Evolutionary conservation across 1,140 invertebrate species (phyloP).

Genomic region (Galleria mellonella): DNA sequence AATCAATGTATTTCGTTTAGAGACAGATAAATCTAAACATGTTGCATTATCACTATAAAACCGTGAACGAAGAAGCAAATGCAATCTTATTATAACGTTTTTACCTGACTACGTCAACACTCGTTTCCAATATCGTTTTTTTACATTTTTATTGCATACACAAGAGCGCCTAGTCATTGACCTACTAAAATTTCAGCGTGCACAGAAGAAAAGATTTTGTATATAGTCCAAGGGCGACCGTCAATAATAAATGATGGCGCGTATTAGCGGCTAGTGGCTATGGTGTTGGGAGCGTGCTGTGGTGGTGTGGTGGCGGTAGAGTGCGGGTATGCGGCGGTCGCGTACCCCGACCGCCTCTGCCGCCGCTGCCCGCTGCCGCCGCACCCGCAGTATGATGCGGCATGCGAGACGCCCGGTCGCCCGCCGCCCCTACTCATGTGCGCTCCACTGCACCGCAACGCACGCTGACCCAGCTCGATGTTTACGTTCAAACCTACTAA

Average conservation of each 20-base stretch:
- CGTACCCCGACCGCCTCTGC: slow-evolving; percentile 3
- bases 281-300: slow-evolving; percentile 16
- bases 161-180: slow-evolving; percentile 13
- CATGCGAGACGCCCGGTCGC: slow-evolving; percentile 44
- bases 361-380: slow-evolving; percentile 12
- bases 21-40: too few species aligned
- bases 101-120: too few species aligned
- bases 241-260: slow-evolving; percentile 39
- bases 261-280: slow-evolving; percentile 18
- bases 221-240: slow-evolving; percentile 57
- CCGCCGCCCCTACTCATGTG: slow-evolving; percentile 10
- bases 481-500: slow-evolving; percentile 22
- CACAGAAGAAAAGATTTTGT: slow-evolving; percentile 35
- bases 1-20: too few species aligned
- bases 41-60: too few species aligned
- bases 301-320: too few species aligned
- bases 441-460: slow-evolving; percentile 17
- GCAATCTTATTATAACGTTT: too few species aligned
- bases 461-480: slow-evolving; percentile 30
- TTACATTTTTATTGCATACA: background rate
- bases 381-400: slow-evolving; percentile 61
- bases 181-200: slow-evolving; percentile 23
- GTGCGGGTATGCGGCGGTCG: slow-evolving; percentile 24
- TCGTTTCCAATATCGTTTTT: too few species aligned
- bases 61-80: too few species aligned